These are phyloP conservation scores for Petrophora chlorosata DNA, from an alignment of 2,888 invertebrate species.

Conservation along the genomic window DNA sequence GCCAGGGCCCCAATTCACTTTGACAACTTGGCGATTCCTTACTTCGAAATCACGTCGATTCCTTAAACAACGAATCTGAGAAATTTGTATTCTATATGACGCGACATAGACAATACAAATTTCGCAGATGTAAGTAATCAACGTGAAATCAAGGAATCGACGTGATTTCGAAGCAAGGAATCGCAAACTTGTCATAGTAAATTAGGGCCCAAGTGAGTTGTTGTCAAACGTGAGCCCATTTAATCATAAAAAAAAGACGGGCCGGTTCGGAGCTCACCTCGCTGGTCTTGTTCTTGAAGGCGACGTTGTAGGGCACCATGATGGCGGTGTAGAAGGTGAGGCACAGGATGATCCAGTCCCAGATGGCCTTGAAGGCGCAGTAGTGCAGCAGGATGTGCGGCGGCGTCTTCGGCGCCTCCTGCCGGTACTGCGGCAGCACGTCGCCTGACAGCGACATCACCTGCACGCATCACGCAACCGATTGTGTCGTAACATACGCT, in stretches of 20 bases:
- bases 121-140: too few species aligned
- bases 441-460: slow-evolving; percentile 98
- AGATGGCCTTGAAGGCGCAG: slow-evolving; percentile 99
- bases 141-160: too few species aligned
- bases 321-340: slow-evolving; percentile 99
- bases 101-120: too few species aligned
- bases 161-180: too few species aligned
- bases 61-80: too few species aligned
- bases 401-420: slow-evolving; percentile 99
- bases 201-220: too few species aligned
- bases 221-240: background rate
- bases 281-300: slow-evolving; percentile 99
- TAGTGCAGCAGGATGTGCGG: slow-evolving; percentile 99
- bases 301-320: slow-evolving; percentile 99
- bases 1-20: too few species aligned
- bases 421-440: slow-evolving; percentile 98
- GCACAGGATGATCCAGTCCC: slow-evolving; percentile 99
- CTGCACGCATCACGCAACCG: slow-evolving; percentile 46
- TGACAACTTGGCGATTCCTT: too few species aligned
- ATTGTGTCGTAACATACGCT: too few species aligned
- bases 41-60: too few species aligned
- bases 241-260: background rate
- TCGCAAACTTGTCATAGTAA: too few species aligned
- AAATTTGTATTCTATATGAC: too few species aligned
- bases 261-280: slow-evolving; percentile 70